Evolutionary conservation across 2,797 vertebrate genomes (phyloP).

Genomic region (Malacoraja senta): DNA sequence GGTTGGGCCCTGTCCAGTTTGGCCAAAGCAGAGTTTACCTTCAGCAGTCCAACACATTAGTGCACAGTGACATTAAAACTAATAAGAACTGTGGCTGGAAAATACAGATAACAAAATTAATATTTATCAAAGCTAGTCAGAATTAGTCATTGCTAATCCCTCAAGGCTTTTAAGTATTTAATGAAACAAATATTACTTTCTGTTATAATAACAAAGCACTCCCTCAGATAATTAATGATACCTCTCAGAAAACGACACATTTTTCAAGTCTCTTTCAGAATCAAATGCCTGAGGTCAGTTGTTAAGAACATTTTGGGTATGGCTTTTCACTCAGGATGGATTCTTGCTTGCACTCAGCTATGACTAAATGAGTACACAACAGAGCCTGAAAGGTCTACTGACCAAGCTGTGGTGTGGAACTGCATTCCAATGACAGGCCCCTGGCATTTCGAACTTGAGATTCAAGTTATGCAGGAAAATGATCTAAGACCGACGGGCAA

Average conservation of each 20-base stretch:
- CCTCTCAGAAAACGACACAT: neutral
- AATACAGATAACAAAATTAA: neutral
- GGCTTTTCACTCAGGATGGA: constrained; percentile 20
- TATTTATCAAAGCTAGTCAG: neutral
- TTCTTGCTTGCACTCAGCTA: constrained; percentile 7
- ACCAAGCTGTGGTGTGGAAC: constrained; percentile 3
- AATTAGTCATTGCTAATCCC: neutral
- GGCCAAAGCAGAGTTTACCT: neutral
- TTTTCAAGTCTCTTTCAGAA: neutral
- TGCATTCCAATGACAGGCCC: neutral
- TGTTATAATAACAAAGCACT: neutral
- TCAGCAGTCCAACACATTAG: neutral
- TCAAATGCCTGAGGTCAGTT: constrained; percentile 1
- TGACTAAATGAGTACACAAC: neutral
- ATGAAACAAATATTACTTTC: neutral
- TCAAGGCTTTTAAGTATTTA: neutral
- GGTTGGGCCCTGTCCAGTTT: neutral
- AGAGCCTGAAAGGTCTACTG: neutral
- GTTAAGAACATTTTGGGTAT: neutral
- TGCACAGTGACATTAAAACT: neutral
- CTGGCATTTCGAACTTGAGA: constrained; percentile 25
- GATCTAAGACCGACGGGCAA: neutral
- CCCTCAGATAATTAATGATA: neutral
- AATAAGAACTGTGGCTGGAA: neutral
- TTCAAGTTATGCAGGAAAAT: constrained; percentile 29